Base-by-base conservation (phyloP, 2,797 vertebrate genomes). In the Poeciliopsis paucimaculata region DNA sequence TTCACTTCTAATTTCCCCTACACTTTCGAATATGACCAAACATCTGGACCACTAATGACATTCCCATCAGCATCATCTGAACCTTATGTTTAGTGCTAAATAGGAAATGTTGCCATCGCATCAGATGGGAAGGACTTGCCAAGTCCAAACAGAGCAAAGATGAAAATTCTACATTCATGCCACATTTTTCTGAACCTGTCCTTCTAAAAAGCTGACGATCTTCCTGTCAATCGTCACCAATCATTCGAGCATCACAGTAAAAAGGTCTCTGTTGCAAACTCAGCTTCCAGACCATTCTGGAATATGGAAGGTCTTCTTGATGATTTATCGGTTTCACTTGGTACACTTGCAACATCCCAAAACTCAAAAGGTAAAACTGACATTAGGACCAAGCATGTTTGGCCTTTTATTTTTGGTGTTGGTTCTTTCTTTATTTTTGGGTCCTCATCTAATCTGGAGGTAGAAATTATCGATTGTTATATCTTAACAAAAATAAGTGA, bases 31-130 rank as follows among this genome's bases (percentile, higher is more conserved):
- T 15, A 72, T 41, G 16, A 41, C 12, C 66, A 62, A 76, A 76
- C 53, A 60, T 62, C 31, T 76, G 51, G 31, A 60, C 12, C 49
- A 34, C 13, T 43, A 68, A 79, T 66, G 60, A 51, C 26, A 74
- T 39, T 74, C 47, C 36, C 72, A 53, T 68, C 34, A 66, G 5
- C 36, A 47, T 45, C 28, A 43, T 70, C 36, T 45, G 8, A 23
- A 28, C 34, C 47, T 74, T 43, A 53, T 75, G 47, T 45, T 80
- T 75, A 45, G 39, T 43, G 46, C 15, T 70, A 34, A 75, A 70
- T 31, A 31, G 16, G 16, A 53, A 68, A 53, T 73, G 18, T 45
- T 55, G 26, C 13, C 28, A 46, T 43, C 16, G 10, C 11, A 7
- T 43, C 41, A 34, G 13, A 71, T 23, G 15, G 23, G 13, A 26